Percentiles rank a stretch among this genome's conserved stretches.
Conservation (phyloP, 2,888 invertebrate genomes). For the Stenodera caucasica region DNA sequence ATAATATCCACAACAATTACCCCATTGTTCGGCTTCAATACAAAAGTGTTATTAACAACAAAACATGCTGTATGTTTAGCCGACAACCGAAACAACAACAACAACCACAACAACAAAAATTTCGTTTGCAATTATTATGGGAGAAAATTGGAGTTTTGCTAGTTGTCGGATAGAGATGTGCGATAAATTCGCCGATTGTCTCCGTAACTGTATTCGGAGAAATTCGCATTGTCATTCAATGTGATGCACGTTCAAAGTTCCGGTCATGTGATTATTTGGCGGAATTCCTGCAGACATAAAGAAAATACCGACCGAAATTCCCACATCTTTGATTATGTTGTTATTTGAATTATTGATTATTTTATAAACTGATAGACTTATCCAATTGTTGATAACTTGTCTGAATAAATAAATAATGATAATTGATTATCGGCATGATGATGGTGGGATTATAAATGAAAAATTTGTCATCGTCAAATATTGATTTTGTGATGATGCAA, state of each 20-base stretch:
- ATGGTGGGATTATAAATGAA: not conserved
- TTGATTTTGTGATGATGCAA: conserved; percentile 25
- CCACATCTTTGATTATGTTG: not conserved
- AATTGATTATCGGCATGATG: not conserved
- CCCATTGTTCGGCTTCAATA: conserved; percentile 32
- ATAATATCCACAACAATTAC: conserved; percentile 35
- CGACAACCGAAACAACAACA: not conserved
- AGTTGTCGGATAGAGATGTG: not conserved
- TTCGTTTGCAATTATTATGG: not conserved
- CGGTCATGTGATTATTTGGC: conserved; percentile 32
- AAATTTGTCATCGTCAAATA: conserved; percentile 24
- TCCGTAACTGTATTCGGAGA: conserved; percentile 16
- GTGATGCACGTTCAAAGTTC: conserved; percentile 28
- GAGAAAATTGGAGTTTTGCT: not conserved
- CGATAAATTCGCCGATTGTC: conserved; percentile 13
- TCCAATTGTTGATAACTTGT: too few species aligned
- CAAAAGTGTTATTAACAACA: conserved; percentile 26
- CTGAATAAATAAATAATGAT: not conserved
- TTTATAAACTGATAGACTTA: too few species aligned
- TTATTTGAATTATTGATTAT: not conserved
- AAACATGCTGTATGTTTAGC: not conserved
- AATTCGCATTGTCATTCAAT: conserved; percentile 30
- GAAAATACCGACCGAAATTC: conserved; percentile 5
- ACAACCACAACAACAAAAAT: not conserved
- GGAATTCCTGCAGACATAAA: conserved; percentile 24